Conservation (phyloP, 2,113 vertebrate genomes). For the Perccottus glenii region DNA sequence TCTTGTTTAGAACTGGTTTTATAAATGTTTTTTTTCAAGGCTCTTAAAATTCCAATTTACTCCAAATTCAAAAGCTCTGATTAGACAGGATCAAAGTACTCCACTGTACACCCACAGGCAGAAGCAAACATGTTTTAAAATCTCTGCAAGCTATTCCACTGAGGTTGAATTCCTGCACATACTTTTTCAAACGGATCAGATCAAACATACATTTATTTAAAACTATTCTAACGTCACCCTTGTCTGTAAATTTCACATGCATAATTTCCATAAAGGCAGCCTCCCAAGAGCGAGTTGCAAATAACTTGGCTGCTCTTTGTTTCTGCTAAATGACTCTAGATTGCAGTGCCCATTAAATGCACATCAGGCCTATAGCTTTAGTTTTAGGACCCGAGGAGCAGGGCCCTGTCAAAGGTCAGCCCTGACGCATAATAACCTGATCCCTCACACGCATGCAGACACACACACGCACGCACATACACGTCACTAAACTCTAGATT, state of each 20-base stretch:
- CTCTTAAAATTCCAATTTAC: too few relatives aligned
- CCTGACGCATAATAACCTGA: slow-evolving; percentile 72
- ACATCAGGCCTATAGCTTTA: slow-evolving; percentile 74
- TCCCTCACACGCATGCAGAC: slow-evolving; percentile 19
- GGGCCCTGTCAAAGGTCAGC: slow-evolving; percentile 70
- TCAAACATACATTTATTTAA: background rate
- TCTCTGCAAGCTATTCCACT: too few relatives aligned
- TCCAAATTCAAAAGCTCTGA: too few relatives aligned
- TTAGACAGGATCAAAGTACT: too few relatives aligned
- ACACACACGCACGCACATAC: slow-evolving; percentile 4
- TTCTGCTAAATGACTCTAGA: slow-evolving; percentile 78
- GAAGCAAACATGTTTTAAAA: too few relatives aligned
- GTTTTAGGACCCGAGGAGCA: slow-evolving; percentile 64
- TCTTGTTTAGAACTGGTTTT: too few relatives aligned
- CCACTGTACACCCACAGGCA: too few relatives aligned
- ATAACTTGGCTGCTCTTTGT: slow-evolving; percentile 74
- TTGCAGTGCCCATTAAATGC: slow-evolving; percentile 77
- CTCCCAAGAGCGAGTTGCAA: slow-evolving; percentile 68
- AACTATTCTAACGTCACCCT: background rate
- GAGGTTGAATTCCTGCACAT: too few relatives aligned
- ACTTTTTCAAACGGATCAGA: too few relatives aligned
- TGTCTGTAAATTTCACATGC: slow-evolving; percentile 45
- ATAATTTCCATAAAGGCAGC: slow-evolving; percentile 75
- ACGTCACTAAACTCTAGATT: slow-evolving; percentile 3
- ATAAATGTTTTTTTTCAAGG: too few relatives aligned